A percentile compares a stretch with the other conserved stretches of the same genome.
phyloP scores from a whole-genome alignment of 2,888 invertebrate genomes.

The Drosophila neotestacea region DNA sequence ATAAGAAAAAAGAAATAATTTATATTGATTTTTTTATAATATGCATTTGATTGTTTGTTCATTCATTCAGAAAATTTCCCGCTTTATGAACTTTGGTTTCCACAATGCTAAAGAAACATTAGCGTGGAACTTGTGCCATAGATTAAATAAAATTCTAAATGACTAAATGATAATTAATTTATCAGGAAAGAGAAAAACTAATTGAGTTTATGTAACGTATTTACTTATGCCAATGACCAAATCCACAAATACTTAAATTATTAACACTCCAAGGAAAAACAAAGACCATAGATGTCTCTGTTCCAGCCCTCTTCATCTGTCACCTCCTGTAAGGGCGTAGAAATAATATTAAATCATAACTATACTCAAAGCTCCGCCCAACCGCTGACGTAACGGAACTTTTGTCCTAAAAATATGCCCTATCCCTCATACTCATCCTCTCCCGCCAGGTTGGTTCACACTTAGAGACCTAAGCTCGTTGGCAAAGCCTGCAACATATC shows the following conservation, averaged over 20 bases:
- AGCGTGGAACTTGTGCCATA: too few relatives aligned
- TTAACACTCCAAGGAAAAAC: not conserved
- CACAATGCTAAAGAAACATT: too few relatives aligned
- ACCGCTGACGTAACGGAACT: constrained; percentile 35
- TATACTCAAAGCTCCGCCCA: constrained; percentile 62
- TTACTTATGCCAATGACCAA: not conserved
- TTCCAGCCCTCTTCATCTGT: constrained; percentile 12
- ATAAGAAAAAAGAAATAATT: too few relatives aligned
- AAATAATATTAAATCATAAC: constrained; percentile 69
- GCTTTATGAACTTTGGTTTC: too few relatives aligned
- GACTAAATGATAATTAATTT: not conserved
- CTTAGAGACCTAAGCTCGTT: constrained; percentile 30
- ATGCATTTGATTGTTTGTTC: too few relatives aligned
- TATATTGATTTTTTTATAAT: too few relatives aligned
- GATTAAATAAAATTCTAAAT: not conserved
- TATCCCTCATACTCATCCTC: not conserved
- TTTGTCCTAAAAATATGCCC: constrained; percentile 11
- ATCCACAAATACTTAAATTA: constrained; percentile 15
- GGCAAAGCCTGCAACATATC: constrained; percentile 48
- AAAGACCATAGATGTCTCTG: constrained; percentile 23
- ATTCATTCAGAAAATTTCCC: too few relatives aligned
- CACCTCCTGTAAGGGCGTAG: constrained; percentile 25
- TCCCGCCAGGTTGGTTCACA: constrained; percentile 10
- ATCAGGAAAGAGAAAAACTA: constrained; percentile 6
- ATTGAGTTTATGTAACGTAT: constrained; percentile 14